Evolutionary conservation across 2,113 vertebrate species (phyloP).

Genomic region (Toxostoma redivivum): DNA sequence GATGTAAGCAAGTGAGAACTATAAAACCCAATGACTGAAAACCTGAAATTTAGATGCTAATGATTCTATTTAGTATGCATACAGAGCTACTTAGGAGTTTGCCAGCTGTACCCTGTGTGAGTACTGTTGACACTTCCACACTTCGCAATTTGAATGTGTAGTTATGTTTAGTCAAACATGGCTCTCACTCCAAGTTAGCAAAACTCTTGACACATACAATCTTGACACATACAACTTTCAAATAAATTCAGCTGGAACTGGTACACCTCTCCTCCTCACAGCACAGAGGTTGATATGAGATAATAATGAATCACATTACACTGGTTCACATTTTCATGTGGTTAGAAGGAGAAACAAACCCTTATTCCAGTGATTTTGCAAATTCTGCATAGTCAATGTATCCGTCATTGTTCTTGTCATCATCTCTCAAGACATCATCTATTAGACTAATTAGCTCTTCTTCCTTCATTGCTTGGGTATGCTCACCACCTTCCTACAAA

Average conservation of each 20-base stretch:
- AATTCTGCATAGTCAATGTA: constrained; percentile 98
- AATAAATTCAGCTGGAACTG: constrained; percentile 7
- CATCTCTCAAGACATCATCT: constrained; percentile 90
- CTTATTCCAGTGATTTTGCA: constrained; percentile 89
- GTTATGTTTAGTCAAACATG: not conserved
- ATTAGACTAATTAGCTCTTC: constrained; percentile 90
- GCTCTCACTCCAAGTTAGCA: not conserved
- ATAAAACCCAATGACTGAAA: not conserved
- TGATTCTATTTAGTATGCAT: not conserved
- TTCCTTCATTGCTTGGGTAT: constrained; percentile 83
- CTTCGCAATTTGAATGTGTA: not conserved
- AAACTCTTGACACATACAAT: not conserved
- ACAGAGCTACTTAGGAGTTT: not conserved
- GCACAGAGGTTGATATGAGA: not conserved
- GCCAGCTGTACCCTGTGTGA: not conserved
- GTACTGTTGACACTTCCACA: not conserved
- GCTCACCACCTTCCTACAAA: constrained; percentile 81
- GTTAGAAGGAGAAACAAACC: not conserved
- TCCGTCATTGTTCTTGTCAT: constrained; percentile 95
- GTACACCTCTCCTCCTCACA: constrained; percentile 4
- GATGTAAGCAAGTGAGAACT: not conserved
- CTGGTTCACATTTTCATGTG: constrained; percentile 56
- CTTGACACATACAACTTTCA: not conserved
- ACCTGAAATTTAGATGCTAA: not conserved
- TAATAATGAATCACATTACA: constrained; percentile 67